phyloP scores from a whole-genome alignment of 92 coral and sea anemone genomes.

The Zoanthus sansibaricus region DNA sequence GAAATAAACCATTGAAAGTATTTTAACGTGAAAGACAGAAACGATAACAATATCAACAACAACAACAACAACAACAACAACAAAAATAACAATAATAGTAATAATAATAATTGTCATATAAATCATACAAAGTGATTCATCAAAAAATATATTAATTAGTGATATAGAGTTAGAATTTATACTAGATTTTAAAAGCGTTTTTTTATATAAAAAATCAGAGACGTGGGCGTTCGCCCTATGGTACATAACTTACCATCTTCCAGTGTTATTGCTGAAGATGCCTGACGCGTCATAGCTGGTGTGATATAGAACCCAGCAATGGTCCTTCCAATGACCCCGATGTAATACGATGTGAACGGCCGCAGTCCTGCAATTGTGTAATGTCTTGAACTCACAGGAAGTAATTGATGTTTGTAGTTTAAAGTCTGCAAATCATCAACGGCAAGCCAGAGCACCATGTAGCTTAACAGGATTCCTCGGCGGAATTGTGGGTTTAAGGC shows the following conservation, averaged over 20 bases:
- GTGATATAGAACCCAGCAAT: not conserved
- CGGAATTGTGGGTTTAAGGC: slow-evolving; percentile 45
- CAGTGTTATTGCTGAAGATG: not conserved
- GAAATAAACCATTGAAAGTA: too few relatives aligned
- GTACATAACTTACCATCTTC: slow-evolving; percentile 2
- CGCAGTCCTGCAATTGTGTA: slow-evolving; percentile 38
- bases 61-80: too few relatives aligned
- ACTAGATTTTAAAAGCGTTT: too few relatives aligned
- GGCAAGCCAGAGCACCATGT: slow-evolving; percentile 36
- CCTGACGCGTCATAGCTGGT: not conserved
- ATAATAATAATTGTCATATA: too few relatives aligned
- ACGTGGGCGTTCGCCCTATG: too few relatives aligned
- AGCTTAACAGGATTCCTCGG: slow-evolving; percentile 30
- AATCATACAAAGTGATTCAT: too few relatives aligned
- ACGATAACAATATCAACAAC: too few relatives aligned
- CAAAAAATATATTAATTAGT: too few relatives aligned
- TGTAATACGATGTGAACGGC: slow-evolving; percentile 38
- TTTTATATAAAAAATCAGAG: too few relatives aligned
- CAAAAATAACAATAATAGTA: too few relatives aligned
- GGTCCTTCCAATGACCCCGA: slow-evolving; percentile 12
- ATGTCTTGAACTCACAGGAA: not conserved
- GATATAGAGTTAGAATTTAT: too few relatives aligned
- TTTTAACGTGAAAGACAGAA: too few relatives aligned
- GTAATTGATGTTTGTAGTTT: not conserved
- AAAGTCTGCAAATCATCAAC: slow-evolving; percentile 1